Percentiles rank a stretch among this genome's conserved stretches.
Conservation (phyloP, 2,113 vertebrate species). For the Platichthys flesus region DNA sequence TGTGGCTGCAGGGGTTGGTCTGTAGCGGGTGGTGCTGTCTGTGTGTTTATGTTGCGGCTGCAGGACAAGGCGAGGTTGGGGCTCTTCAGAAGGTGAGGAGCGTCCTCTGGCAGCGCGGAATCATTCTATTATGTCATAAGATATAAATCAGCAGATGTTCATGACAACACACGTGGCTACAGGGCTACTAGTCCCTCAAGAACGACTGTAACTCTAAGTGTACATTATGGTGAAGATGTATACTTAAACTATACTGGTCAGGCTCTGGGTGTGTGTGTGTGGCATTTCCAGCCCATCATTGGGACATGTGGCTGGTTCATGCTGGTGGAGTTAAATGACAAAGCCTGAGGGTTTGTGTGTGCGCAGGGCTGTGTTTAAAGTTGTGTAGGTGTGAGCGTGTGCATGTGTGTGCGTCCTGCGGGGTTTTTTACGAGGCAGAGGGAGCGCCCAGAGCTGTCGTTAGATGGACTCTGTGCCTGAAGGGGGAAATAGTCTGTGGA, state of each 20-base stretch:
- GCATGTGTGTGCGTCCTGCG: slow-evolving; percentile 41
- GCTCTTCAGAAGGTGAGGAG: slow-evolving; percentile 42
- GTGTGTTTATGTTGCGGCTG: slow-evolving; percentile 35
- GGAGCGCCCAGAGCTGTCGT: slow-evolving; percentile 62
- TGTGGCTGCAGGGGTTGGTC: neutral
- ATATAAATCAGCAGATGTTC: slow-evolving; percentile 56
- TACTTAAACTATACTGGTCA: slow-evolving; percentile 6
- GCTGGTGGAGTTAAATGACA: slow-evolving; percentile 83
- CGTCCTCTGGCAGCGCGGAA: slow-evolving; percentile 21
- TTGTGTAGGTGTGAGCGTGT: slow-evolving; percentile 58
- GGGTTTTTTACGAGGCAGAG: slow-evolving; percentile 50
- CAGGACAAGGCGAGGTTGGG: slow-evolving; percentile 47
- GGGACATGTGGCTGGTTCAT: slow-evolving; percentile 76
- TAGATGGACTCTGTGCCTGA: slow-evolving; percentile 59
- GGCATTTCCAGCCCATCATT: slow-evolving; percentile 29
- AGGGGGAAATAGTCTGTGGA: slow-evolving; percentile 34
- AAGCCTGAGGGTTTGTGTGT: slow-evolving; percentile 74
- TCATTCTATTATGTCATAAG: slow-evolving; percentile 40
- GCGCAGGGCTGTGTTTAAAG: slow-evolving; percentile 69
- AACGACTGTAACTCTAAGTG: slow-evolving; percentile 26
- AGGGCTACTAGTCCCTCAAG: neutral
- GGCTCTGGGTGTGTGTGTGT: slow-evolving; percentile 31
- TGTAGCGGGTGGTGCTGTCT: slow-evolving; percentile 1
- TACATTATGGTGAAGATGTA: neutral
- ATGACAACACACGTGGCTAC: slow-evolving; percentile 6